A percentile compares a stretch with the other conserved stretches of the same genome.
These are phyloP conservation scores for Parapristionchus giblindavisi DNA, from an alignment of 2,888 invertebrate genomes.

Conservation along the genomic window DNA sequence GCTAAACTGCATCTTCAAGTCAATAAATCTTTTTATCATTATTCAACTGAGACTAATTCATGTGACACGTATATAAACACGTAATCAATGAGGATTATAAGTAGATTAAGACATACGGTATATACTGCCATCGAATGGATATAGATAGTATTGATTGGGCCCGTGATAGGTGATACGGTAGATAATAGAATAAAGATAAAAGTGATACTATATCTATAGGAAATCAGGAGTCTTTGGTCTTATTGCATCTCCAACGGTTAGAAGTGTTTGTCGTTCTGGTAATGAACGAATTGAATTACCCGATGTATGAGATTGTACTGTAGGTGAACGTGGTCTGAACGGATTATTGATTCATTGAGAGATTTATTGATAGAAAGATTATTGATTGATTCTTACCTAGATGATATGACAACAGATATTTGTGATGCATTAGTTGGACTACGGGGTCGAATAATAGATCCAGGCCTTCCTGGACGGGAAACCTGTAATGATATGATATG, in stretches of 20 bases:
- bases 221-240: constrained; percentile 33
- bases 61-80: background rate
- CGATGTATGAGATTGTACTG: constrained; percentile 48
- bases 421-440: constrained; percentile 36
- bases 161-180: background rate
- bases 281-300: constrained; percentile 41
- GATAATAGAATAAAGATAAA: background rate
- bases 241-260: constrained; percentile 22
- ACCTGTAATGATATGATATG: constrained; percentile 1
- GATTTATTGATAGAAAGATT: background rate
- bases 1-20: background rate
- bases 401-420: constrained; percentile 14
- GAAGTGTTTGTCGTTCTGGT: constrained; percentile 33
- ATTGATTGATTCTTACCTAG: background rate
- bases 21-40: background rate
- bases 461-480: constrained; percentile 31
- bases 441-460: constrained; percentile 24
- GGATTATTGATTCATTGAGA: background rate
- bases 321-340: constrained; percentile 53
- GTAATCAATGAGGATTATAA: background rate
- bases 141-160: background rate
- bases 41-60: background rate
- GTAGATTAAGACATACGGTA: background rate
- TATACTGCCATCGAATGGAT: background rate
- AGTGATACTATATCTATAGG: background rate